Evolutionary conservation across 2,113 vertebrate species (phyloP), one percentile per base, ranked within the genome.

Genomic region (Nycticebus coucang): DNA sequence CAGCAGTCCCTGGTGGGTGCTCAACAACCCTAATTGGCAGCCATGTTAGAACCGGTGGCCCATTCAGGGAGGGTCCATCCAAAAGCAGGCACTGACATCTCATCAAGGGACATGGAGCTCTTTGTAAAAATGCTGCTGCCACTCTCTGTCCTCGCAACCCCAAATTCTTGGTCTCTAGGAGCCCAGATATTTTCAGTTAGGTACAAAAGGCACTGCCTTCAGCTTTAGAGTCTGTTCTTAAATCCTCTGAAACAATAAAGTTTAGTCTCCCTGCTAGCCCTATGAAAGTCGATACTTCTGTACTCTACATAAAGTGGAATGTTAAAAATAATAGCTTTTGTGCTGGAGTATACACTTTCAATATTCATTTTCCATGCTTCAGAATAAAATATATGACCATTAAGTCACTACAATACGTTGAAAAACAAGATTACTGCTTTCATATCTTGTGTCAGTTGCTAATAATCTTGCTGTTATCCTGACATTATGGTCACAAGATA

Each of bases 341-440:
- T 97, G 91, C 94, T 92, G 91, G 79, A 95, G 89, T 97, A 75
- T 89, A 85, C 53, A 91, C 90, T 89, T 95, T 97, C 97, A 97
- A 97, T 96, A 98, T 95, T 96, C 87, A 97, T 98, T 98, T 95
- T 97, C 75, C 87, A 95, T 0, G n/a, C 95, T 95, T 96, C 93
- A 33, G 55, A 69, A 95, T 97, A 98, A 98, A 96, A 94, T 71
- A 97, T 92, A 94, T 62, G 94, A 84, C 94, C 96, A 97, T 97
- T 97, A 97, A 98, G 96, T 97, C 92, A 0, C 0, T 95, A 96
- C 75, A 97, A 95, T 96, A 98, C 98, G 97, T 93, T 97, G 93
- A 85, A 97, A 98, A 97, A 93, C 97, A 97, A 97, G 96, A 98
- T 98, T 97, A 98, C 93, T 95, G 91, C 94, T 91, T 98, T 97